These are phyloP conservation scores for Alligator sinensis DNA, from an alignment of 2,113 vertebrate genomes.

Conservation along the genomic window DNA sequence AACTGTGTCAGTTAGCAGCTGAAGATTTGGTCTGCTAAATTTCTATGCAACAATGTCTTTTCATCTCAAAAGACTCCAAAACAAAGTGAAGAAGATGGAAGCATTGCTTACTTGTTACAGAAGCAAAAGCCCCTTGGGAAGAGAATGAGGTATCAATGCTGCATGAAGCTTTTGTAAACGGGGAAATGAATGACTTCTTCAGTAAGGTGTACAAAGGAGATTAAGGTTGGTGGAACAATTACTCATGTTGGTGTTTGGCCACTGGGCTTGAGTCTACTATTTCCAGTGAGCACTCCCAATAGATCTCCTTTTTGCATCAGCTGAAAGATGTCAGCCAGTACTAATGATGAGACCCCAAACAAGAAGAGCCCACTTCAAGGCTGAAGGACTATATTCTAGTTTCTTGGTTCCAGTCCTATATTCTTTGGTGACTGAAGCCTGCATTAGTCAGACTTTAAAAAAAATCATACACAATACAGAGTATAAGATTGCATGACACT, in stretches of 20 bases:
- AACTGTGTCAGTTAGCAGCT: not conserved
- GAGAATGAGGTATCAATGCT: accelerated
- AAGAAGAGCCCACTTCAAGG: too few species aligned
- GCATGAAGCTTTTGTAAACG: accelerated
- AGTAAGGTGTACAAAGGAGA: not conserved
- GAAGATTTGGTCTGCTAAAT: not conserved
- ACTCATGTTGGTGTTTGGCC: slow-evolving; percentile 6
- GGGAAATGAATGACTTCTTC: slow-evolving; percentile 15
- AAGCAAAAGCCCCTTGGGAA: not conserved
- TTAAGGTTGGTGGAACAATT: slow-evolving; percentile 15
- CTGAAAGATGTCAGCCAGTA: too few species aligned
- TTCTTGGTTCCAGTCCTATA: too few species aligned
- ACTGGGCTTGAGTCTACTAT: not conserved
- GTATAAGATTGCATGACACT: too few species aligned
- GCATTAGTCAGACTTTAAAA: too few species aligned
- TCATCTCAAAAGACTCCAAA: not conserved
- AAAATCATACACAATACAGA: too few species aligned
- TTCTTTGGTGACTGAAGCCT: too few species aligned
- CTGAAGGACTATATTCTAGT: too few species aligned
- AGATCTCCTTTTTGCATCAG: not conserved
- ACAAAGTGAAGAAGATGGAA: not conserved
- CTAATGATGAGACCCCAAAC: too few species aligned
- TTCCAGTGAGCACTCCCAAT: slow-evolving; percentile 26
- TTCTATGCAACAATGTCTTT: not conserved
- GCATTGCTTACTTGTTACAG: not conserved